These are phyloP conservation scores for Ochotona curzoniae DNA, from an alignment of 2,113 vertebrate species.

Conservation along the genomic window DNA sequence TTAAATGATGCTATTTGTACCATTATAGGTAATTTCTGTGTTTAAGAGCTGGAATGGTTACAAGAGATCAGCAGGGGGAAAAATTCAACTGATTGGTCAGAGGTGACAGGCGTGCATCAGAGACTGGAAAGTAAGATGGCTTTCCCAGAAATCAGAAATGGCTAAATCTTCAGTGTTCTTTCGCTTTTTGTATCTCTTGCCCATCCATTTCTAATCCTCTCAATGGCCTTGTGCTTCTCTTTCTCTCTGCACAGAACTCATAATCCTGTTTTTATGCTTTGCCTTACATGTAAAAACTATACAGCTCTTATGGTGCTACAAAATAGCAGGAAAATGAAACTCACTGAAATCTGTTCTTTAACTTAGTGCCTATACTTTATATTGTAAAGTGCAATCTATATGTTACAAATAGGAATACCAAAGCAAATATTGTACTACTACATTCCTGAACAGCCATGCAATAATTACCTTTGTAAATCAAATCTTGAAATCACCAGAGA, in stretches of 20 bases:
- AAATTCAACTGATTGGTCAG: slow-evolving; percentile 54
- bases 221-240: not conserved
- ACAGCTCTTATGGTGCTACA: not conserved
- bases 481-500: slow-evolving; percentile 45
- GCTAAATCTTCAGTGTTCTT: slow-evolving; percentile 40
- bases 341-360: slow-evolving; percentile 21
- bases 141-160: slow-evolving; percentile 69
- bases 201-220: slow-evolving; percentile 41
- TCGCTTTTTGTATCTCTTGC: slow-evolving; percentile 43
- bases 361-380: not conserved
- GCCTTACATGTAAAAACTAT: not conserved
- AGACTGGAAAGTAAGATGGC: slow-evolving; percentile 34
- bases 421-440: slow-evolving; percentile 18
- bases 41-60: slow-evolving; percentile 51
- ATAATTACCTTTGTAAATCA: slow-evolving; percentile 28
- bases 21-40: slow-evolving; percentile 61
- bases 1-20: slow-evolving; percentile 61
- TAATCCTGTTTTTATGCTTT: slow-evolving; percentile 43
- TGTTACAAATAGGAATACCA: slow-evolving; percentile 52
- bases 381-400: slow-evolving; percentile 2
- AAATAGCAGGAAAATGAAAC: slow-evolving; percentile 50
- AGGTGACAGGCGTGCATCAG: slow-evolving; percentile 11
- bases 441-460: slow-evolving; percentile 30
- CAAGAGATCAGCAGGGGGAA: slow-evolving; percentile 48
- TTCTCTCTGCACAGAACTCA: slow-evolving; percentile 21